These are phyloP conservation scores for Drosophila saltans DNA, from an alignment of 1,140 invertebrate genomes.

Conservation along the genomic window DNA sequence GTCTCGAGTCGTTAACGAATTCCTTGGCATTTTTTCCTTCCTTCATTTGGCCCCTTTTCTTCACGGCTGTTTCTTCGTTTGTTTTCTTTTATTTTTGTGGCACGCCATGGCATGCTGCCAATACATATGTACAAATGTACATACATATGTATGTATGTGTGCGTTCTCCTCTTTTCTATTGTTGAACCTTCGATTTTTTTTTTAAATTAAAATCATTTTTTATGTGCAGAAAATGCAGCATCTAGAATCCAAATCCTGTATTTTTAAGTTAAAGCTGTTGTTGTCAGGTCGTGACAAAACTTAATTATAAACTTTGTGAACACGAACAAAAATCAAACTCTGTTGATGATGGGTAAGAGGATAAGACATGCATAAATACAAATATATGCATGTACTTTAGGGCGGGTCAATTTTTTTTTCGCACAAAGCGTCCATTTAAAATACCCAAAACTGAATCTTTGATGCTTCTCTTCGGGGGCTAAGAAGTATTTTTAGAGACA, in stretches of 20 bases:
- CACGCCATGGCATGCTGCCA: slow-evolving; percentile 58
- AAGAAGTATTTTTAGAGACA: too few relatives aligned
- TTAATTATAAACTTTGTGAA: slow-evolving; percentile 78
- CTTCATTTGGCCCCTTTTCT: slow-evolving; percentile 12
- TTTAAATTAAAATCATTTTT: slow-evolving; percentile 43
- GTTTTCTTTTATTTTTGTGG: slow-evolving; percentile 43
- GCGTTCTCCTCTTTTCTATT: slow-evolving; percentile 27
- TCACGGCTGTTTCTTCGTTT: slow-evolving; percentile 24
- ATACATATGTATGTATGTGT: slow-evolving; percentile 22
- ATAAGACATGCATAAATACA: slow-evolving; percentile 45
- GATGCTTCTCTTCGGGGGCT: too few relatives aligned
- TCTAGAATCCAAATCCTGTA: slow-evolving; percentile 3
- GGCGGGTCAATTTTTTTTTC: too few relatives aligned
- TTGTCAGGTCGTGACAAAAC: slow-evolving; percentile 74
- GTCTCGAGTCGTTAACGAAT: slow-evolving; percentile 81
- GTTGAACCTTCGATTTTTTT: slow-evolving; percentile 36
- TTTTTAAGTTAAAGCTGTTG: slow-evolving; percentile 38
- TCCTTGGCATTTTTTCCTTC: slow-evolving; percentile 57
- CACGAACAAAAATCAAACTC: slow-evolving; percentile 60
- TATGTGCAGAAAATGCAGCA: slow-evolving; percentile 2
- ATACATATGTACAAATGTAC: not conserved
- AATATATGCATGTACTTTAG: not conserved
- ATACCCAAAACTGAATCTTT: too few relatives aligned
- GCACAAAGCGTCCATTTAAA: too few relatives aligned
- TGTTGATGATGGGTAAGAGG: slow-evolving; percentile 10